phyloP scores from a whole-genome alignment of 2,888 invertebrate genomes.

The Anaspis maculata region DNA sequence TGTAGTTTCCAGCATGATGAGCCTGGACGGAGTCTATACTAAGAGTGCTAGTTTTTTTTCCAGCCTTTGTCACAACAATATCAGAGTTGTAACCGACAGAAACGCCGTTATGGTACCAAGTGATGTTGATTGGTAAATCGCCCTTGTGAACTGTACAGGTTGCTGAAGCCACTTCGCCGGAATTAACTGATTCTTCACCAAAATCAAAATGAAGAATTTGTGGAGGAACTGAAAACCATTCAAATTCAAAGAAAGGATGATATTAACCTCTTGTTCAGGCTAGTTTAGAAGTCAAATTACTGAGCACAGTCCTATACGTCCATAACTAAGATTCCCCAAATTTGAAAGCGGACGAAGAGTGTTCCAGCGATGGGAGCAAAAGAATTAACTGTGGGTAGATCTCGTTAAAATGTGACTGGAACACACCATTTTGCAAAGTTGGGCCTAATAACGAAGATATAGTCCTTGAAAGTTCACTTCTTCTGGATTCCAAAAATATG shows the following conservation, averaged over 20 bases:
- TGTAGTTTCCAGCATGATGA: slow-evolving; percentile 45
- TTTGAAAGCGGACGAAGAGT: too few relatives aligned
- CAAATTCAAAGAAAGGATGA: slow-evolving; percentile 1
- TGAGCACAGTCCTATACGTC: too few relatives aligned
- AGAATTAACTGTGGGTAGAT: too few relatives aligned
- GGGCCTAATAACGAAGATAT: too few relatives aligned
- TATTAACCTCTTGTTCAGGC: too few relatives aligned
- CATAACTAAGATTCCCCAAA: too few relatives aligned
- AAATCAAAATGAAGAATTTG: slow-evolving; percentile 72
- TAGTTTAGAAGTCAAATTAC: too few relatives aligned
- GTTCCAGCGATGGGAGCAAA: too few relatives aligned
- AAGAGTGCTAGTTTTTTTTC: slow-evolving; percentile 44
- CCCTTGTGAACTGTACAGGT: slow-evolving; percentile 57
- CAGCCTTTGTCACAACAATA: slow-evolving; percentile 36
- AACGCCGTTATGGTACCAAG: slow-evolving; percentile 35
- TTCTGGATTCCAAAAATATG: too few relatives aligned
- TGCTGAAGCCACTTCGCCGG: slow-evolving; percentile 49
- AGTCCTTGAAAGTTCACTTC: too few relatives aligned
- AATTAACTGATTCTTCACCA: slow-evolving; percentile 53
- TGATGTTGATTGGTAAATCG: slow-evolving; percentile 49
- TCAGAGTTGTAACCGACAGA: slow-evolving; percentile 32
- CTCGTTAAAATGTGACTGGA: too few relatives aligned
- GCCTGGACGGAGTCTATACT: slow-evolving; percentile 46
- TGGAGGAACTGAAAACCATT: slow-evolving; percentile 55
- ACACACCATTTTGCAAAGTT: too few relatives aligned